Evolutionary conservation across 1,140 invertebrate species (phyloP).

Genomic region (Eumeta japonica): DNA sequence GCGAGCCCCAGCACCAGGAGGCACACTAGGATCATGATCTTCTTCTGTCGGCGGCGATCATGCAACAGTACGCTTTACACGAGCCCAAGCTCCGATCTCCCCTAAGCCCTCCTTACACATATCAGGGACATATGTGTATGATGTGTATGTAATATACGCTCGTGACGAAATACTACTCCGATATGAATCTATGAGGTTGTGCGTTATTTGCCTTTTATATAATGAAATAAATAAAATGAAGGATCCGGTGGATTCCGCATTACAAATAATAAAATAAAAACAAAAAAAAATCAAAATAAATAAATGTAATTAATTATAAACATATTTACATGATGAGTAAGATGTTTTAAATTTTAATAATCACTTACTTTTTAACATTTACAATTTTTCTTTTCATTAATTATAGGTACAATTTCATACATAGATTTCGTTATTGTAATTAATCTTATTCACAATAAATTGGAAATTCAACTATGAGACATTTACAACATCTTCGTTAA

Average conservation of each 20-base stretch:
- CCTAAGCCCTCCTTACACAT: constrained; percentile 10
- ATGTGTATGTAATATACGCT: no score
- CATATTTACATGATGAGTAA: constrained; percentile 54
- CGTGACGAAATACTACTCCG: constrained; percentile 12
- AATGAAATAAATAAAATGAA: constrained; percentile 8
- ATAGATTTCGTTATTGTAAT: no score
- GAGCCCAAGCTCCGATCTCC: constrained; percentile 15
- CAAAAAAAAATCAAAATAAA: constrained; percentile 55
- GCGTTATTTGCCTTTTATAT: constrained; percentile 47
- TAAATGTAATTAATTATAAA: constrained; percentile 53
- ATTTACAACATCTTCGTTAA: no score
- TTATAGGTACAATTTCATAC: no score
- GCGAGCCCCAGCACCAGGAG: constrained; percentile 86
- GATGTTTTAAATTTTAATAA: constrained; percentile 2
- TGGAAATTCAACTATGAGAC: no score
- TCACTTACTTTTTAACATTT: background rate
- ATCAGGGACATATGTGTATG: no score
- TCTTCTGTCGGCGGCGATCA: constrained; percentile 79
- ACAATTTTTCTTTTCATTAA: no score
- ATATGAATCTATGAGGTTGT: constrained; percentile 15
- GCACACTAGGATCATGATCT: constrained; percentile 98
- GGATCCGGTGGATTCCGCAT: no score
- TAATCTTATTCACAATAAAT: no score
- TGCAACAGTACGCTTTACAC: constrained; percentile 53
- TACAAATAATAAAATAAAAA: constrained; percentile 32